Evolutionary conservation across 2,797 vertebrate genomes (phyloP).

Genomic region (Phyllotis vaccarum): DNA sequence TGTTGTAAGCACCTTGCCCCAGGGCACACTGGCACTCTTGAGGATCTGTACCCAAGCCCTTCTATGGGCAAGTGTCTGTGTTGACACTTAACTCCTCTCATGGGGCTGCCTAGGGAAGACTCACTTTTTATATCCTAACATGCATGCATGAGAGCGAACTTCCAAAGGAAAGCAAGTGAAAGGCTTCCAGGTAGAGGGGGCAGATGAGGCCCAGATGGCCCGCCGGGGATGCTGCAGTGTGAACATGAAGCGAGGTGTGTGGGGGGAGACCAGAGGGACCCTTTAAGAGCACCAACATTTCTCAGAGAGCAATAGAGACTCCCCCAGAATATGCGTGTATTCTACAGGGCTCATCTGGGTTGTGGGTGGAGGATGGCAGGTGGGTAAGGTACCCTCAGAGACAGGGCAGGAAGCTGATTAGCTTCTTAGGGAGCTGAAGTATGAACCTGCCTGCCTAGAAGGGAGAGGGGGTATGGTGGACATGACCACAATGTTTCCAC

Average conservation of each 20-base stretch:
- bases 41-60: background rate
- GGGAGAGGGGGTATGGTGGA: too few species aligned
- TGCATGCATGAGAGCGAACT: background rate
- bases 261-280: background rate
- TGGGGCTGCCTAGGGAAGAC: background rate
- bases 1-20: background rate
- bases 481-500: background rate
- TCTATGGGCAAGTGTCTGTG: background rate
- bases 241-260: background rate
- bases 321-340: background rate
- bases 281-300: background rate
- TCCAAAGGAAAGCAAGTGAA: background rate
- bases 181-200: background rate
- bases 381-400: background rate
- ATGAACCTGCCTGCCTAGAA: background rate
- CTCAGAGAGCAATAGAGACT: background rate
- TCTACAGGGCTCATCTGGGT: background rate
- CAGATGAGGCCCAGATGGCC: accelerated
- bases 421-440: background rate
- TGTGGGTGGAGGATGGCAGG: background rate
- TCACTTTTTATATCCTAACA: background rate
- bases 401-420: background rate
- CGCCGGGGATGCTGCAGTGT: accelerated
- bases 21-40: background rate
- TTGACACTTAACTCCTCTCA: background rate